Conservation (phyloP, 1,140 invertebrate species). For the Drosophila triauraria region DNA sequence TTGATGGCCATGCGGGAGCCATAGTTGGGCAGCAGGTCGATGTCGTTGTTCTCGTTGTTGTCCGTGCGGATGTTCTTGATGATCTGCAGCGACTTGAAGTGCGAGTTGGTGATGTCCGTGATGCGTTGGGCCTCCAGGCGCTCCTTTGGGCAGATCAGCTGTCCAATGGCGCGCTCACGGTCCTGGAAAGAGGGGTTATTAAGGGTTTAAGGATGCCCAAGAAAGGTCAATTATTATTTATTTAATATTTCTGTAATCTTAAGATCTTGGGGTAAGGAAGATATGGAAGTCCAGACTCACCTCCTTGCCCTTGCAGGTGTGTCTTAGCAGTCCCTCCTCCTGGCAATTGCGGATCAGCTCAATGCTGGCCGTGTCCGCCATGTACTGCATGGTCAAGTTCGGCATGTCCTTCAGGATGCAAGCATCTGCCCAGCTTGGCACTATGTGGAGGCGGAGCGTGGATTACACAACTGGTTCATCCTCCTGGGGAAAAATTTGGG, state of each 20-base stretch:
- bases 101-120: conserved; percentile 81
- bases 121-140: conserved; percentile 79
- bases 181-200: conserved; percentile 44
- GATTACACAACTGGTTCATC: background rate
- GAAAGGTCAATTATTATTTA: no score
- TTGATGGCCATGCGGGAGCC: conserved; percentile 40
- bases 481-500: no score
- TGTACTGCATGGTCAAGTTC: conserved; percentile 89
- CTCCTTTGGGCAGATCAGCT: conserved; percentile 80
- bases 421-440: conserved; percentile 89
- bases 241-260: no score
- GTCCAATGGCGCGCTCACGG: conserved; percentile 66
- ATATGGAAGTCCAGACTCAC: conserved; percentile 87
- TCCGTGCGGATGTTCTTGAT: conserved; percentile 82
- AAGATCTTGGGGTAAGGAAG: no score
- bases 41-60: conserved; percentile 84
- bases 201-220: no score
- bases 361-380: conserved; percentile 92
- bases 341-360: conserved; percentile 95
- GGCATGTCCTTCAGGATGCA: conserved; percentile 90
- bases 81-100: conserved; percentile 83
- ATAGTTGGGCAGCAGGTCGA: conserved; percentile 73
- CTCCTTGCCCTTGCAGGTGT: conserved; percentile 89
- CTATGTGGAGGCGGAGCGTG: conserved; percentile 77
- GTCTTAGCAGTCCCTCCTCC: conserved; percentile 90